A percentile compares a stretch with the other conserved stretches of the same genome.
Conservation (phyloP, 2,797 vertebrate species). For the Pseudopleuronectes americanus region DNA sequence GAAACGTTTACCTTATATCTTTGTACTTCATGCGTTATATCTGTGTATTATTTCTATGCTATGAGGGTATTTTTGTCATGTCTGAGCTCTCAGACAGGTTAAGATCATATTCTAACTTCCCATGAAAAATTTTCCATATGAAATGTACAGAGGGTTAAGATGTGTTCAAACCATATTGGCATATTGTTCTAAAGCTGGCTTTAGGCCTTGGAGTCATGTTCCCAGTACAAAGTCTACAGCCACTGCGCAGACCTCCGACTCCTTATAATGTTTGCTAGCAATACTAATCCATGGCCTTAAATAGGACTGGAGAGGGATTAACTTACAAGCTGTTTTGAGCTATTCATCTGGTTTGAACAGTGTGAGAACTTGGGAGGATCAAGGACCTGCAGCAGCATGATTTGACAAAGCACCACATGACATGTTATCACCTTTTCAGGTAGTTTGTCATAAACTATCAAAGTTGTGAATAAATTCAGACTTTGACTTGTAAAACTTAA, state of each 20-base stretch:
- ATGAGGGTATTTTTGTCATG: background rate
- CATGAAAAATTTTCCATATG: slow-evolving; percentile 19
- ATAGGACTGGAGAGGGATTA: slow-evolving; percentile 66
- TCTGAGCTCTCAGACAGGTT: slow-evolving; percentile 39
- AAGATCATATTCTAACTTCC: slow-evolving; percentile 40
- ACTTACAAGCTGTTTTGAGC: slow-evolving; percentile 63
- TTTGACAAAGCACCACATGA: background rate
- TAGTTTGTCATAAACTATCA: background rate
- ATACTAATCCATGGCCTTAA: slow-evolving; percentile 67
- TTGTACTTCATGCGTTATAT: too few relatives aligned
- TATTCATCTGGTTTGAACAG: slow-evolving; percentile 53
- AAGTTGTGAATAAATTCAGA: background rate
- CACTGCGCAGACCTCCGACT: slow-evolving; percentile 23
- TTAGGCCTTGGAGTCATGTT: slow-evolving; percentile 25
- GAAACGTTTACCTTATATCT: background rate
- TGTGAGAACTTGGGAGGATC: background rate
- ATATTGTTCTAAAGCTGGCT: slow-evolving; percentile 29
- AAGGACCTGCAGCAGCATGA: background rate
- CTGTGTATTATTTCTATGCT: background rate
- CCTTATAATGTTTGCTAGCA: slow-evolving; percentile 34
- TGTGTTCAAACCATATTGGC: slow-evolving; percentile 29
- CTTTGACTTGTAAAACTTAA: background rate
- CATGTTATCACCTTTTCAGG: background rate
- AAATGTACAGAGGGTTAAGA: slow-evolving; percentile 11
- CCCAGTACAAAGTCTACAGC: slow-evolving; percentile 15